Percentiles rank a stretch among this genome's conserved stretches.
Conservation (phyloP, 23 tunicate genomes). For the Clavelina lepadiformis region DNA sequence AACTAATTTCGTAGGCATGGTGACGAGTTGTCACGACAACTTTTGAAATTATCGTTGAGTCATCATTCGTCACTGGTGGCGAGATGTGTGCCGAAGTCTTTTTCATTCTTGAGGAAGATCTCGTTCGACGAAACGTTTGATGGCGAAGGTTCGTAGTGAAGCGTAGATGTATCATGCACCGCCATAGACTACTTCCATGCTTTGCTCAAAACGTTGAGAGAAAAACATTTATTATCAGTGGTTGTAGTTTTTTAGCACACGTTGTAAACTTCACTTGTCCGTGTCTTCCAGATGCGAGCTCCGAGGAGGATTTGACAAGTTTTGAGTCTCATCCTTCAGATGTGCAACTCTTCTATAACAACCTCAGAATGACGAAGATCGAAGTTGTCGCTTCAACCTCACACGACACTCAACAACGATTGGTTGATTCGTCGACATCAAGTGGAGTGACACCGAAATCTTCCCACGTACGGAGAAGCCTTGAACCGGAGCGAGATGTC, state of each 20-base stretch:
- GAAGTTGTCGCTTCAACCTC: too few relatives aligned
- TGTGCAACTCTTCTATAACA: conserved; percentile 59
- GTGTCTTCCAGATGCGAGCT: conserved; percentile 1
- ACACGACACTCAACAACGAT: too few relatives aligned
- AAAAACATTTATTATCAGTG: neutral
- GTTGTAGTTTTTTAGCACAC: neutral
- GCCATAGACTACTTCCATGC: too few relatives aligned
- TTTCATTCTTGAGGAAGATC: conserved; percentile 18
- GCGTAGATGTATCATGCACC: too few relatives aligned
- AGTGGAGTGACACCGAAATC: too few relatives aligned
- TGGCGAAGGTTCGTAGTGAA: conserved; percentile 87
- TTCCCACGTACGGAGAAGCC: too few relatives aligned
- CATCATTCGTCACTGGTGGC: conserved; percentile 23
- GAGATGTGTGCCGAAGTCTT: conserved; percentile 27
- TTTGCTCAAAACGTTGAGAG: too few relatives aligned
- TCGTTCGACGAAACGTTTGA: conserved; percentile 73
- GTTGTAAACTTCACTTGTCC: neutral
- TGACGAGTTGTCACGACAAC: conserved; percentile 58
- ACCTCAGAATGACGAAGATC: conserved; percentile 25
- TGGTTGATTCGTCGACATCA: too few relatives aligned
- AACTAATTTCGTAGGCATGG: conserved; percentile 43
- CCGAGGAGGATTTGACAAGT: conserved; percentile 37
- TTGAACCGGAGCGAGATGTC: too few relatives aligned
- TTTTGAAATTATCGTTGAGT: conserved; percentile 40
- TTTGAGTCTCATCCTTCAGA: conserved; percentile 54